Evolutionary conservation across 2,888 invertebrate genomes (phyloP), one percentile per base, ranked within the genome.

Genomic region (Microplitis manilae): DNA sequence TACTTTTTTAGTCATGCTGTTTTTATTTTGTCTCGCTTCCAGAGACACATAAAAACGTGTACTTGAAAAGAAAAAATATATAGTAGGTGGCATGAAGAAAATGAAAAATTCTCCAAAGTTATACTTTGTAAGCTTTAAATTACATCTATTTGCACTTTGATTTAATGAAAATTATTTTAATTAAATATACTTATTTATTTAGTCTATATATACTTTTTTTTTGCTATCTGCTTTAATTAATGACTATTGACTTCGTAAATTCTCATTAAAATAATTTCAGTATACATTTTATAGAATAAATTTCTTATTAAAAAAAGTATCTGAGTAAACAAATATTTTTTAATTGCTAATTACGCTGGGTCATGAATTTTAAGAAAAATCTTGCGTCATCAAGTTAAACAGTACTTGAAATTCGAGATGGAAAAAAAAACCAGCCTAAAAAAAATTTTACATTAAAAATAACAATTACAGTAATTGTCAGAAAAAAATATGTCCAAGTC

Each of bases 401-500:
- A 30, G 30, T 30, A 30, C 30, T 30, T 30, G 30, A 30, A 30
- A 30, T 30, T 30, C 30, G 30, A 30, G 30, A 4, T 30, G 30
- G 4, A 30, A 30, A 30, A 50, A 50, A 50, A 50, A 50, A 13
- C 50, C 13, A 13, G 1, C 9, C 50, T 2, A 50, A 13, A 50
- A 50, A 13, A 50, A 30, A 2, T 30, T 50, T 7, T 13, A 50
- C 13, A 50, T 50, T 50, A 50, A 50, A 50, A 9, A 50, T 50
- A 50, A 50, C 50, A 50, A 50, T 50, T 50, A 50, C 50, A 50
- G 50, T 50, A 50, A 50, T 50, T 50, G 50, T 50, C 50, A 50
- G 2, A 50, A 50, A 41, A 50, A 50, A 13, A 13, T 13, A 50
- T 50, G 50, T 50, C 8, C 4, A 50, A 50, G 50, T 50, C 13